A percentile compares a stretch with the other conserved stretches of the same genome.
phyloP scores from a whole-genome alignment of 53 echinoderm and acorn worm genomes.

The Henricia sp. region DNA sequence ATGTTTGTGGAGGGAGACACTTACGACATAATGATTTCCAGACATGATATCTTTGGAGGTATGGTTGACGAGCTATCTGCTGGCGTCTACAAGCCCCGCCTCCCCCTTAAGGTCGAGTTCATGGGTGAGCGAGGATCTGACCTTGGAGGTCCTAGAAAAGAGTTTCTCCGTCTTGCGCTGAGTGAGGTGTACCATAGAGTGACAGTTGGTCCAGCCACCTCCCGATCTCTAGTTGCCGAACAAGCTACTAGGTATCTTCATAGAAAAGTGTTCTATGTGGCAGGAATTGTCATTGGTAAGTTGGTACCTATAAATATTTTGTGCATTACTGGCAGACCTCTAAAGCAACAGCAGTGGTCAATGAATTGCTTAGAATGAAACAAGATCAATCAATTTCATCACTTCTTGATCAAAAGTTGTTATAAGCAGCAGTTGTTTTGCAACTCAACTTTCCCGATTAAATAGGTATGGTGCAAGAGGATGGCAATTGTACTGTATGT shows the following conservation, averaged over 20 bases:
- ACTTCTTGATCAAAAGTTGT: too few species aligned
- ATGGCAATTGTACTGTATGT: too few species aligned
- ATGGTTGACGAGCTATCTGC: constrained; percentile 44
- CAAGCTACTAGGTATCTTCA: not conserved
- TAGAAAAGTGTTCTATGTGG: constrained; percentile 4
- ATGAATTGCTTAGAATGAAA: too few species aligned
- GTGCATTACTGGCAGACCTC: too few species aligned
- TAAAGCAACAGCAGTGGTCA: too few species aligned
- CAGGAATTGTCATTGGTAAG: constrained; percentile 48
- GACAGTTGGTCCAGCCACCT: not conserved
- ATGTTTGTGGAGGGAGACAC: constrained; percentile 39
- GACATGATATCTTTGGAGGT: constrained; percentile 25
- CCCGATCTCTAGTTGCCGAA: not conserved
- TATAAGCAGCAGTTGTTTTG: too few species aligned
- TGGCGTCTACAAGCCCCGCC: constrained; percentile 3
- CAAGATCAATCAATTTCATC: too few species aligned
- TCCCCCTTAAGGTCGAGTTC: constrained; percentile 44
- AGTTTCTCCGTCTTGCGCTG: constrained; percentile 43
- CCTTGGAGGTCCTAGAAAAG: constrained; percentile 41
- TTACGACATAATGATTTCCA: constrained; percentile 22
- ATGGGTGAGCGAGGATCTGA: constrained; percentile 62
- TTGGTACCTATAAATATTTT: too few species aligned
- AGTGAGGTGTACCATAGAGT: not conserved
- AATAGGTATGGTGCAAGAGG: too few species aligned
- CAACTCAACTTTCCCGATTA: too few species aligned